These are phyloP conservation scores for Eulemur coronatus DNA, from an alignment of 2,797 vertebrate genomes.

Conservation along the genomic window DNA sequence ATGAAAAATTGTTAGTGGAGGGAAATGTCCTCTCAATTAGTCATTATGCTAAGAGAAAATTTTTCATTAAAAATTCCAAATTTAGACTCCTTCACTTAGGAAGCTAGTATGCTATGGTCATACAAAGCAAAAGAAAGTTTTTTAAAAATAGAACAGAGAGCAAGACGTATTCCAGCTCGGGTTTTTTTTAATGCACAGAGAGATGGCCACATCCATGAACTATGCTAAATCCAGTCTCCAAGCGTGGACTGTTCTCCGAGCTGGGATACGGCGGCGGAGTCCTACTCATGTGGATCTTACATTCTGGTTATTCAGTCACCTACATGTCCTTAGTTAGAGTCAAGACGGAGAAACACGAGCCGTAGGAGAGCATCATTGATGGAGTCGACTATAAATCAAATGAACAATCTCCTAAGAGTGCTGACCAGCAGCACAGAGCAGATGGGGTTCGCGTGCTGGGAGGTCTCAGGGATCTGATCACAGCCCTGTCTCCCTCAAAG, in stretches of 20 bases:
- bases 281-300: background rate
- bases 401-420: background rate
- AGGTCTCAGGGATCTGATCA: background rate
- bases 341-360: background rate
- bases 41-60: background rate
- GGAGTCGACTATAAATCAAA: background rate
- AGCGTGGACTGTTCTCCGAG: background rate
- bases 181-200: background rate
- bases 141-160: background rate
- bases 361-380: background rate
- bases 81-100: background rate
- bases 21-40: background rate
- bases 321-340: background rate
- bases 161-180: background rate
- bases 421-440: background rate
- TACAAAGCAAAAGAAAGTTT: background rate
- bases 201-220: background rate
- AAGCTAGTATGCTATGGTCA: background rate
- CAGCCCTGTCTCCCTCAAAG: background rate
- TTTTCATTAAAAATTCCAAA: constrained; percentile 29
- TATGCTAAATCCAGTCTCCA: background rate
- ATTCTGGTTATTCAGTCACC: too few species aligned
- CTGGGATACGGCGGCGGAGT: background rate
- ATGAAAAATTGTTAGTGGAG: background rate
- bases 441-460: rapidly evolving